phyloP scores from a whole-genome alignment of 2,797 vertebrate species.

The Allobates femoralis region DNA sequence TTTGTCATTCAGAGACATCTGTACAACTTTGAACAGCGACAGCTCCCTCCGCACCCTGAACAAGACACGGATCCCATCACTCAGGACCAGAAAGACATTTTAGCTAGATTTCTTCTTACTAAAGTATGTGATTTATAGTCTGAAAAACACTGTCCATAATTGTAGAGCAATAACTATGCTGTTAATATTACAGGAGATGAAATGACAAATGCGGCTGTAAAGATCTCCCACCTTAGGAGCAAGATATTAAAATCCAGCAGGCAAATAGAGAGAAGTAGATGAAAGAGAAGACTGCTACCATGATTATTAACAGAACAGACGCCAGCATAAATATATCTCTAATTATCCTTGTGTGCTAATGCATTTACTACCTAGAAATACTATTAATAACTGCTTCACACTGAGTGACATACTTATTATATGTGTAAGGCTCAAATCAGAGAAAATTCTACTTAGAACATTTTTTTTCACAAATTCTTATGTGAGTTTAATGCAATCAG shows the following conservation, averaged over 20 bases:
- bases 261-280: not conserved
- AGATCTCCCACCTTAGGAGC: not conserved
- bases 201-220: not conserved
- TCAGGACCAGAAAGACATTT: no score
- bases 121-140: no score
- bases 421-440: not conserved
- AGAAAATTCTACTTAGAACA: not conserved
- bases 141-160: no score
- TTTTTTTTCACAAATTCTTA: not conserved
- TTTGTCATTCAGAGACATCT: no score
- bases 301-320: not conserved
- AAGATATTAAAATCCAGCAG: not conserved
- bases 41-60: no score
- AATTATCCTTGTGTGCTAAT: not conserved
- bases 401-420: not conserved
- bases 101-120: no score
- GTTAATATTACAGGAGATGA: no score
- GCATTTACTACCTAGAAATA: not conserved
- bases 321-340: not conserved
- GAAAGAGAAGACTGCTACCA: not conserved
- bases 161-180: no score
- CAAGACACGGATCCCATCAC: no score
- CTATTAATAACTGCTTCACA: not conserved
- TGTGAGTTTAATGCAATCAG: not conserved
- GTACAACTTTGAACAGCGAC: no score